A percentile compares a stretch with the other conserved stretches of the same genome.
These are phyloP conservation scores for Puntigrus tetrazona DNA, from an alignment of 2,113 vertebrate species.

Conservation along the genomic window DNA sequence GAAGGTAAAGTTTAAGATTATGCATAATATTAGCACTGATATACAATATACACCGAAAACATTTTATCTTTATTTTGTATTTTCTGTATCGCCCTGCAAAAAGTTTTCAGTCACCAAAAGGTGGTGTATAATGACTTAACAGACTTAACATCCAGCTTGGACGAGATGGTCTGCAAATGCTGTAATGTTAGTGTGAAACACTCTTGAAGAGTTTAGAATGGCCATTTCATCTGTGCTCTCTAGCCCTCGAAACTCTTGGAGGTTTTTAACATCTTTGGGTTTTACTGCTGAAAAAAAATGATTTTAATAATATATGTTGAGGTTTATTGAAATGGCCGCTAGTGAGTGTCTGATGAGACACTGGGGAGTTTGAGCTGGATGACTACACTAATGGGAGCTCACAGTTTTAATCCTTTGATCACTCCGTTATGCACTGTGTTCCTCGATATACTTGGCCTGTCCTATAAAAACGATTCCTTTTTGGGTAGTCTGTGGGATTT, in stretches of 20 bases:
- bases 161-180: background rate
- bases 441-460: background rate
- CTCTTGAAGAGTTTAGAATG: background rate
- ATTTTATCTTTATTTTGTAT: background rate
- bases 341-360: slow-evolving; percentile 10
- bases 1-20: background rate
- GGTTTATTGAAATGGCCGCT: slow-evolving; percentile 18
- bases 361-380: slow-evolving; percentile 23
- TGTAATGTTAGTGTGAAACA: background rate
- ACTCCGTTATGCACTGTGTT: background rate
- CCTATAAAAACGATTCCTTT: background rate
- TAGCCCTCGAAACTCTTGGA: background rate
- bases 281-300: background rate
- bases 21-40: background rate
- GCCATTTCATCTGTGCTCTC: background rate
- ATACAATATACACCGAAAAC: background rate
- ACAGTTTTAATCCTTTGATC: slow-evolving; percentile 28
- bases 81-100: no score
- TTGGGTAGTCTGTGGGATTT: background rate
- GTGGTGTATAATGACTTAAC: no score
- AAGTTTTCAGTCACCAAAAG: no score
- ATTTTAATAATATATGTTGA: slow-evolving; percentile 18
- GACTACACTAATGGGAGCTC: slow-evolving; percentile 1
- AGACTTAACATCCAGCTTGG: background rate
- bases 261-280: background rate